Percentiles rank a stretch among this genome's conserved stretches.
phyloP scores from a whole-genome alignment of 1,140 invertebrate species.

The Drosophila neocordata region DNA sequence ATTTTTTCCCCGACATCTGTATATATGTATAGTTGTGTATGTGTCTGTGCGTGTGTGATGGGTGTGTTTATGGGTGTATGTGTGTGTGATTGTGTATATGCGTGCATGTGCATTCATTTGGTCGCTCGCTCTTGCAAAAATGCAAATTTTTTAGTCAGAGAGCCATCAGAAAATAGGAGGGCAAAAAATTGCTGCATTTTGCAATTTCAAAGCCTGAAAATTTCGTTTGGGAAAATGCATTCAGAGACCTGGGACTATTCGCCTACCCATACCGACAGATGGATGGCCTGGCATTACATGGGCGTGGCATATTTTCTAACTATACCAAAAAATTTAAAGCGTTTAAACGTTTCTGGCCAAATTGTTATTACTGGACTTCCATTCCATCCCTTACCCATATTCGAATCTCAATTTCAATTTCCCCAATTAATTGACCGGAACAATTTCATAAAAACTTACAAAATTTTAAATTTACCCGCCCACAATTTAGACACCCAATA shows the following conservation, averaged over 20 bases:
- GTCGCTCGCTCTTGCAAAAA: constrained; percentile 56
- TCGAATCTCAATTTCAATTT: constrained; percentile 39
- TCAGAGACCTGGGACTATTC: constrained; percentile 27
- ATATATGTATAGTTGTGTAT: constrained; percentile 15
- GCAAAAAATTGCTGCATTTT: constrained; percentile 70
- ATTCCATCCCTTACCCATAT: no score
- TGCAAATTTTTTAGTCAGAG: constrained; percentile 72
- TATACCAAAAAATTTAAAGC: constrained; percentile 49
- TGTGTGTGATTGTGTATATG: constrained; percentile 27
- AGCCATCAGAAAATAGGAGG: constrained; percentile 61
- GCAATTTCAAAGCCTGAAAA: constrained; percentile 79
- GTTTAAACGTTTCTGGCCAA: constrained; percentile 15
- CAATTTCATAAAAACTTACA: constrained; percentile 79
- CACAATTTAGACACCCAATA: constrained; percentile 52
- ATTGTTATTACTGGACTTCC: neutral
- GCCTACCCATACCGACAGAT: constrained; percentile 49
- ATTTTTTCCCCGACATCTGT: constrained; percentile 29
- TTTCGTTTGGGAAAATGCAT: constrained; percentile 77
- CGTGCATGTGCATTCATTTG: constrained; percentile 66
- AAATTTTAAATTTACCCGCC: constrained; percentile 29
- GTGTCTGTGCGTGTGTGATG: constrained; percentile 35
- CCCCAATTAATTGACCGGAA: constrained; percentile 78
- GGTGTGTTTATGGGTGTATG: constrained; percentile 35
- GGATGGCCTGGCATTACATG: constrained; percentile 63
- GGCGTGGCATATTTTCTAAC: constrained; percentile 28